phyloP scores from a whole-genome alignment of 2,797 vertebrate species.

The Anisognathus igniventris region DNA sequence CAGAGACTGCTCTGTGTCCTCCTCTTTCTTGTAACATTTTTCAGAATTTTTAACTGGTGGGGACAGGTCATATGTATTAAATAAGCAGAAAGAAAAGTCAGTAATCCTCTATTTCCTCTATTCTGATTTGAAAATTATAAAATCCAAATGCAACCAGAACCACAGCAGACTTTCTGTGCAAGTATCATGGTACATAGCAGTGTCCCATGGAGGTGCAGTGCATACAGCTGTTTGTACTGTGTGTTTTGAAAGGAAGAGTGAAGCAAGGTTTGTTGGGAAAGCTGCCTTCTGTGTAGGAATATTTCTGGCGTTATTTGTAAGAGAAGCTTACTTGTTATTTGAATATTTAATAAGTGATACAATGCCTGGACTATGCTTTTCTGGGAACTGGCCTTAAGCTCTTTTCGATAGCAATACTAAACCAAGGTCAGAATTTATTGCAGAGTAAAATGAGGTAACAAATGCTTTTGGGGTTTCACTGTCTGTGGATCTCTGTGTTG shows the following conservation, averaged over 20 bases:
- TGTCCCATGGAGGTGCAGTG: background rate
- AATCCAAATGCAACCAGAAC: background rate
- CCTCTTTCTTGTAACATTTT: background rate
- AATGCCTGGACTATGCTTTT: background rate
- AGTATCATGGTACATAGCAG: accelerated
- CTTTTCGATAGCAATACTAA: background rate
- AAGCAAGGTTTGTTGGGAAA: background rate
- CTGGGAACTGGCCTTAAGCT: background rate
- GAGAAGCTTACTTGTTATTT: background rate
- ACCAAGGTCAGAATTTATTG: background rate
- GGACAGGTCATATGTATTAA: background rate
- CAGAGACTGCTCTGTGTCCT: background rate
- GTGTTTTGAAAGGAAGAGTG: background rate
- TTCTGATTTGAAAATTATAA: background rate
- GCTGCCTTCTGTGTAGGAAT: background rate
- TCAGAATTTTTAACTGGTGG: background rate
- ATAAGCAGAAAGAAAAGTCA: background rate
- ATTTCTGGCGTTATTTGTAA: background rate
- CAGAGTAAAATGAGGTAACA: background rate
- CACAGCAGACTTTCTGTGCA: background rate
- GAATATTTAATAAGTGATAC: background rate
- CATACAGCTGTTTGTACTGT: background rate
- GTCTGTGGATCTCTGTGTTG: background rate
- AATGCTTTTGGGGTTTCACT: background rate
- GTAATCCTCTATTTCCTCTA: background rate